Conservation (phyloP, 2,113 vertebrate species). For the Argyrosomus japonicus region DNA sequence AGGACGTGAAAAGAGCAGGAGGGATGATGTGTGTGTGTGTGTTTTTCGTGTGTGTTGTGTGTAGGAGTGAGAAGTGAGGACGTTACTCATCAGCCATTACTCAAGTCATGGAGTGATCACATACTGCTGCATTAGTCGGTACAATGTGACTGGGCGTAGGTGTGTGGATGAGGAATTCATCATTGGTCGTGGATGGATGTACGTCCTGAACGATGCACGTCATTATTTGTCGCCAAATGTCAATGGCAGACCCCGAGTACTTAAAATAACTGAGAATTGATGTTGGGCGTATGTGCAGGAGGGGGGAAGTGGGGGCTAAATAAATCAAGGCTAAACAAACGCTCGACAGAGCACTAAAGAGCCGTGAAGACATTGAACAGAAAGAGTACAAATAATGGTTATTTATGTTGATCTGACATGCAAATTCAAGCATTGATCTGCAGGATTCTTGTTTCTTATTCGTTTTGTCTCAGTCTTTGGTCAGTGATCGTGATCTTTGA, state of each 20-base stretch:
- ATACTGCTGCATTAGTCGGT: constrained; percentile 35
- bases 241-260: not conserved
- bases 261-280: constrained; percentile 39
- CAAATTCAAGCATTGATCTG: constrained; percentile 17
- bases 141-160: constrained; percentile 41
- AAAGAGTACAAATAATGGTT: constrained; percentile 23
- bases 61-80: constrained; percentile 52
- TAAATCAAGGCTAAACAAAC: constrained; percentile 46
- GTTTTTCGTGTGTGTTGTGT: constrained; percentile 11
- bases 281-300: constrained; percentile 3
- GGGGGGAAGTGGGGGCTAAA: not conserved
- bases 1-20: constrained; percentile 10
- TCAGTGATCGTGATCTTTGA: too few species aligned
- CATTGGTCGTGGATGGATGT: constrained; percentile 11
- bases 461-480: not conserved
- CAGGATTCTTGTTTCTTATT: not conserved
- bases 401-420: constrained; percentile 14
- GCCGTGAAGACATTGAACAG: not conserved
- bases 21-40: constrained; percentile 23
- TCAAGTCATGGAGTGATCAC: constrained; percentile 46
- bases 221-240: constrained; percentile 5
- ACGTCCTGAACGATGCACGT: not conserved
- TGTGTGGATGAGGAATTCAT: constrained; percentile 6
- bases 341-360: constrained; percentile 43
- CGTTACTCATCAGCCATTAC: constrained; percentile 55